Percentiles rank a stretch among this genome's conserved stretches.
These are phyloP conservation scores for Grus americana DNA, from an alignment of 2,113 vertebrate species.

Conservation along the genomic window DNA sequence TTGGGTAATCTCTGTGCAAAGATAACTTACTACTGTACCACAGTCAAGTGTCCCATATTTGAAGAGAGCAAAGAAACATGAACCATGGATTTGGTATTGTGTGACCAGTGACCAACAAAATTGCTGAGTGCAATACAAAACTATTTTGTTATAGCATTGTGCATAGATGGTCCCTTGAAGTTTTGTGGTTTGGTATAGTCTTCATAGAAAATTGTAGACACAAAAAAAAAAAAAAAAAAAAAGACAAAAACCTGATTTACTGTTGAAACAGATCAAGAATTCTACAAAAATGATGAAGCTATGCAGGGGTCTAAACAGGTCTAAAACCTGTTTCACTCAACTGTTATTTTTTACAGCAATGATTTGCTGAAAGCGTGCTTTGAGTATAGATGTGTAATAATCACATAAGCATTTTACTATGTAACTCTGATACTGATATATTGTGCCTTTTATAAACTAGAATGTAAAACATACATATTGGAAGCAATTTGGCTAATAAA, in stretches of 20 bases:
- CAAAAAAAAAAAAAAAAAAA: background rate
- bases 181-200: background rate
- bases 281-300: background rate
- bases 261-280: background rate
- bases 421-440: background rate
- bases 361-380: background rate
- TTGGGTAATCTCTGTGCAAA: background rate
- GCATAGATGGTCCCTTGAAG: background rate
- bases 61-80: background rate
- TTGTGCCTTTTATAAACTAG: background rate
- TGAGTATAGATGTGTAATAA: background rate
- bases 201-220: background rate
- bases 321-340: background rate
- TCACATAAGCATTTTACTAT: background rate
- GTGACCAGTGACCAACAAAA: background rate
- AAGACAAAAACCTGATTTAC: background rate
- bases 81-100: background rate
- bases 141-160: background rate
- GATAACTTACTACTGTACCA: background rate
- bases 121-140: background rate
- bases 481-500: background rate
- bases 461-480: background rate
- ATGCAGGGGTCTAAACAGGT: background rate
- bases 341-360: background rate
- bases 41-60: background rate